These are phyloP conservation scores for Oligia latruncula DNA, from an alignment of 2,888 invertebrate genomes.

Conservation along the genomic window DNA sequence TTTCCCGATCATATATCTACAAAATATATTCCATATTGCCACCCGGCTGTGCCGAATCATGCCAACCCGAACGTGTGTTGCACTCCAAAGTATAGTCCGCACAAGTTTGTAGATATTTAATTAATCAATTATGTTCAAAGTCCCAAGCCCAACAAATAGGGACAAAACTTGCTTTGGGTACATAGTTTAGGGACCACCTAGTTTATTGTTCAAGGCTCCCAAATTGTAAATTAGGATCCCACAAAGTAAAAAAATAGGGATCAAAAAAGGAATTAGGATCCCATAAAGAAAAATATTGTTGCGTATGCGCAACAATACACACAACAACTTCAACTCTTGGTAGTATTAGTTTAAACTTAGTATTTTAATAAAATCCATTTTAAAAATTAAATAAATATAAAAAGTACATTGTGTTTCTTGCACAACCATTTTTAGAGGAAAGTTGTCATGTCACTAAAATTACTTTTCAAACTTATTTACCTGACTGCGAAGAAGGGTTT, in stretches of 20 bases:
- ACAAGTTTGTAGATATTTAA: background rate
- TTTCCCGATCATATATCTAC: background rate
- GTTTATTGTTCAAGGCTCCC: background rate
- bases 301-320: no score
- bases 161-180: background rate
- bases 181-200: background rate
- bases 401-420: conserved; percentile 25
- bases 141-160: background rate
- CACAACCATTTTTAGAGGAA: conserved; percentile 38
- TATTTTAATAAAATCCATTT: background rate
- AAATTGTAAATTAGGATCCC: background rate
- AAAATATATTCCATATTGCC: background rate
- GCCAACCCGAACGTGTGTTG: background rate
- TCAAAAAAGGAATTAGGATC: background rate
- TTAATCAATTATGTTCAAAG: background rate
- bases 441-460: background rate
- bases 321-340: background rate
- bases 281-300: background rate
- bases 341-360: background rate
- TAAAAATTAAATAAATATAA: conserved; percentile 19
- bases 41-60: background rate
- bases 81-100: background rate
- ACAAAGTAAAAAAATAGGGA: background rate
- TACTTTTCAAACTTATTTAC: background rate
- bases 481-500: background rate